Conservation (phyloP, 2,113 vertebrate genomes). For the Neogale vison region DNA sequence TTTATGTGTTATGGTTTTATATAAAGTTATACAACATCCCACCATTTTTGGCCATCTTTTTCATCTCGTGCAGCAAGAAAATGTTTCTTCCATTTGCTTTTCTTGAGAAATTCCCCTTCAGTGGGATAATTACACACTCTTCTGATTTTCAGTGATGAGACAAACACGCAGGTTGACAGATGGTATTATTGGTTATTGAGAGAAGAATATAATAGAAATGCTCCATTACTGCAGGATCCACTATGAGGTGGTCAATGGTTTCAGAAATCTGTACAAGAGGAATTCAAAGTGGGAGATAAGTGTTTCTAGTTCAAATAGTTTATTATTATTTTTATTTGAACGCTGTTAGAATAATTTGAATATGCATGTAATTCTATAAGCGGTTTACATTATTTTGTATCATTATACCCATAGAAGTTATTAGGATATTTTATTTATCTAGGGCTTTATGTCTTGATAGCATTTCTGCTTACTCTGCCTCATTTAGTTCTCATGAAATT, state of each 20-base stretch:
- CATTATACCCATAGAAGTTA: not conserved
- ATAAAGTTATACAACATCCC: not conserved
- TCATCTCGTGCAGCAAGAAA: not conserved
- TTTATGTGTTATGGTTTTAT: not conserved
- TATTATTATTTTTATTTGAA: not conserved
- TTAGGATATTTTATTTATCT: not conserved
- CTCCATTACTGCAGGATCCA: not conserved
- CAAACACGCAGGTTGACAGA: conserved; percentile 27
- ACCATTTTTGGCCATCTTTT: not conserved
- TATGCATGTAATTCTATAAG: not conserved
- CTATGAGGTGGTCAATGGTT: not conserved
- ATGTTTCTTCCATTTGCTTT: not conserved
- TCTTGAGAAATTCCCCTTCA: not conserved
- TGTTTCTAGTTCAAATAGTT: not conserved
- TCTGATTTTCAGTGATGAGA: conserved; percentile 8
- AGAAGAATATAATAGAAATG: not conserved
- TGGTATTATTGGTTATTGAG: not conserved
- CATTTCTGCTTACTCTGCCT: not conserved
- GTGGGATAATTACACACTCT: not conserved
- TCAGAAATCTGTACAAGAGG: not conserved
- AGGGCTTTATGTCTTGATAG: not conserved
- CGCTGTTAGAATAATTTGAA: not conserved
- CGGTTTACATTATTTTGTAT: not conserved
- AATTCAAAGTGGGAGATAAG: not conserved
- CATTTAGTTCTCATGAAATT: not conserved